Conservation (phyloP, 2,113 vertebrate species). For the Macquaria ambigua region DNA sequence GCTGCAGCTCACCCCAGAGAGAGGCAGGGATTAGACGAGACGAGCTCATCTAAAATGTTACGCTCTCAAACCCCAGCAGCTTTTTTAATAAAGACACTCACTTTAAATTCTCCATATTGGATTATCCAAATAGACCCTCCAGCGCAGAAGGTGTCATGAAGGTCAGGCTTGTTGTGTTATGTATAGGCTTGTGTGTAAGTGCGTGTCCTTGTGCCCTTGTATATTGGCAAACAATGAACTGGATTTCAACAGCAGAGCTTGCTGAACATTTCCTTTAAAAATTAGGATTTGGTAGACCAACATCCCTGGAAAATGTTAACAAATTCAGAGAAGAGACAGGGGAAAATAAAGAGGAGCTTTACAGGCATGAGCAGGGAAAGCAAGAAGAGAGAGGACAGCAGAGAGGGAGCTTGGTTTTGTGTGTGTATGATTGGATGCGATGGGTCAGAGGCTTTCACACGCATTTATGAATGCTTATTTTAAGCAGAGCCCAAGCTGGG, state of each 20-base stretch:
- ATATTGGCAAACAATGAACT: neutral
- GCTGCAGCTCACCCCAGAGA: conserved; percentile 72
- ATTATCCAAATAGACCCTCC: conserved; percentile 75
- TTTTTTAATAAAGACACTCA: conserved; percentile 68
- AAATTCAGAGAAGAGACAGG: conserved; percentile 37
- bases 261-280: conserved; percentile 21
- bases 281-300: neutral
- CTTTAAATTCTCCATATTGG: conserved; percentile 74
- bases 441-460: conserved; percentile 80
- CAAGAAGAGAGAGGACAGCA: conserved; percentile 39
- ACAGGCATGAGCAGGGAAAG: conserved; percentile 28
- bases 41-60: conserved; percentile 77
- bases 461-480: conserved; percentile 82
- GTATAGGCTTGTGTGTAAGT: neutral
- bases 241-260: neutral
- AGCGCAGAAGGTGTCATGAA: conserved; percentile 31
- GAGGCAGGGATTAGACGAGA: conserved; percentile 75
- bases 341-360: conserved; percentile 34
- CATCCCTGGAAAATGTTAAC: conserved; percentile 37
- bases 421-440: conserved; percentile 75
- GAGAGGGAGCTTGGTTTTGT: conserved; percentile 61
- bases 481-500: conserved; percentile 73
- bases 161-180: conserved; percentile 44
- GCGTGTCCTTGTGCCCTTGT: neutral
- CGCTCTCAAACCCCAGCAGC: conserved; percentile 70